phyloP scores from a whole-genome alignment of 2,888 invertebrate species.

The Agrypnus murinus region DNA sequence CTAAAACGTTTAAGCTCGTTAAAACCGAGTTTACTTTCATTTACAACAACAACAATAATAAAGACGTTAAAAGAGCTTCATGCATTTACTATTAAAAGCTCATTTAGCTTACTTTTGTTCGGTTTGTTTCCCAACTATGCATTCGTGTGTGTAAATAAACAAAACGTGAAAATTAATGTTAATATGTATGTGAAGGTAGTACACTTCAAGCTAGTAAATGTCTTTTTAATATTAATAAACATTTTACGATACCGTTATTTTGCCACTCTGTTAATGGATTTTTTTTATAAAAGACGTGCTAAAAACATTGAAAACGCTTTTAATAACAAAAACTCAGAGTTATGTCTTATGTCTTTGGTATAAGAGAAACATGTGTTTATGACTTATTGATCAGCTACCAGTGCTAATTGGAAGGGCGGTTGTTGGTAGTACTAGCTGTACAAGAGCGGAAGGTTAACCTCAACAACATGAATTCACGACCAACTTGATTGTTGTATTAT shows the following conservation, averaged over 20 bases:
- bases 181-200: not conserved
- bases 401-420: conserved; percentile 1
- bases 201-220: not conserved
- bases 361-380: conserved; percentile 26
- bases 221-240: not conserved
- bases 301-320: too few relatives aligned
- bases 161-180: conserved; percentile 6
- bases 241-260: not conserved
- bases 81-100: conserved; percentile 18
- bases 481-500: not conserved
- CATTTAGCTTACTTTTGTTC: conserved; percentile 6
- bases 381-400: conserved; percentile 14
- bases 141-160: not conserved
- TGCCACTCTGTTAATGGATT: too few relatives aligned
- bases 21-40: conserved; percentile 10
- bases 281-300: too few relatives aligned
- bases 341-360: conserved; percentile 22
- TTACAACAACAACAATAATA: conserved; percentile 20
- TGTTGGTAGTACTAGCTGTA: too few relatives aligned
- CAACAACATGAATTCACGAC: conserved; percentile 26
- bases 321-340: not conserved
- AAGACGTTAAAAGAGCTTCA: conserved; percentile 18
- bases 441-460: conserved; percentile 20
- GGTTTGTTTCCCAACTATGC: too few relatives aligned
- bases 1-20: conserved; percentile 1